Conservation (phyloP, 1,140 invertebrate species). For the Brachionus rubens region DNA sequence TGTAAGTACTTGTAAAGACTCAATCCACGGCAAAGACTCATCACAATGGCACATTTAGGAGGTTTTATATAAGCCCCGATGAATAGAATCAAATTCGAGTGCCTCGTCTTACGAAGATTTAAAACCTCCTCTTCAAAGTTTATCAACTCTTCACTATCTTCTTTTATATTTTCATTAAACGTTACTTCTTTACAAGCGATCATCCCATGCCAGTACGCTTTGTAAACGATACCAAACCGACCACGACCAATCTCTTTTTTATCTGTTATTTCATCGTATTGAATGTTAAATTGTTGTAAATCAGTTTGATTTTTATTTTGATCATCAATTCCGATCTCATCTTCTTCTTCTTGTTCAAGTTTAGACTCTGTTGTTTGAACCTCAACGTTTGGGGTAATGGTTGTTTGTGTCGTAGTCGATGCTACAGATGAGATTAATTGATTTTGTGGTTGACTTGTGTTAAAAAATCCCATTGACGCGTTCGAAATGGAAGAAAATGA, state of each 20-base stretch:
- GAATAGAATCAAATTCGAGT: conserved; percentile 96
- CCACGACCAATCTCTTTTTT: conserved; percentile 42
- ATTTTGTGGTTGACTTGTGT: not conserved
- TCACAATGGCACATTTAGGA: conserved; percentile 82
- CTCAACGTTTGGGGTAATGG: not conserved
- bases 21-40: conserved; percentile 42
- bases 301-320: not conserved
- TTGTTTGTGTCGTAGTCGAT: not conserved
- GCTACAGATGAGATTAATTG: conserved; percentile 2
- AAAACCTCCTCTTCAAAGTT: conserved; percentile 15
- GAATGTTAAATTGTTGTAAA: conserved; percentile 34
- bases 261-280: conserved; percentile 33
- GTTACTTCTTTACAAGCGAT: conserved; percentile 96
- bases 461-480: conserved; percentile 13
- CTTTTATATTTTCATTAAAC: conserved; percentile 79
- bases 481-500: conserved; percentile 17
- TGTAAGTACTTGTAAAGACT: conserved; percentile 45
- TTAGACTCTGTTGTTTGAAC: not conserved
- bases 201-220: conserved; percentile 94
- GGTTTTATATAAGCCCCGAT: conserved; percentile 99
- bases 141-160: conserved; percentile 63
- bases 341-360: not conserved
- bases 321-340: not conserved
- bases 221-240: conserved; percentile 52
- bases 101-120: conserved; percentile 85